These are phyloP conservation scores for Zelostemma sp. DNA, from an alignment of 1,140 invertebrate species.

Conservation along the genomic window DNA sequence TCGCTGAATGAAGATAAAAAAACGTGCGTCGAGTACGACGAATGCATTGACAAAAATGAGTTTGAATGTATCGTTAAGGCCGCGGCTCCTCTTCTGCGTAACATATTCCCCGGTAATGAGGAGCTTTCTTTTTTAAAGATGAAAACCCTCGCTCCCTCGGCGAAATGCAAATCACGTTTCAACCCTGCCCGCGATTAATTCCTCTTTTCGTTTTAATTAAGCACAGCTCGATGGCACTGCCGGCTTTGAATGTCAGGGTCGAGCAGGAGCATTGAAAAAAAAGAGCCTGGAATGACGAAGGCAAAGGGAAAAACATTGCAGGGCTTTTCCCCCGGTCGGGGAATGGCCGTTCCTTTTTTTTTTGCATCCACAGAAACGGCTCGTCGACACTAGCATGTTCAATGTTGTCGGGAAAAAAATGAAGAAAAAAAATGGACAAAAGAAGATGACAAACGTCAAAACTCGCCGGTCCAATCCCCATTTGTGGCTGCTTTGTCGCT, in stretches of 20 bases:
- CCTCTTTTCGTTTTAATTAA: conserved; percentile 50
- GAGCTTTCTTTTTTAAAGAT: not conserved
- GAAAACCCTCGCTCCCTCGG: conserved; percentile 5
- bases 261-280: conserved; percentile 33
- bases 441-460: conserved; percentile 8
- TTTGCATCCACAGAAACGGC: conserved; percentile 53
- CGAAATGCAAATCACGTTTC: conserved; percentile 34
- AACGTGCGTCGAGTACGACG: no score
- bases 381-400: no score
- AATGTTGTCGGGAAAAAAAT: no score
- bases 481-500: conserved; percentile 9
- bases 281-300: no score
- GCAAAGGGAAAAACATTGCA: conserved; percentile 31
- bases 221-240: conserved; percentile 9
- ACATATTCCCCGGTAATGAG: no score
- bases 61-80: no score
- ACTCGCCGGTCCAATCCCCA: conserved; percentile 8
- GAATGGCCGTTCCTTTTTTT: conserved; percentile 21
- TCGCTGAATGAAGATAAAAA: no score
- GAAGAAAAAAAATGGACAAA: conserved; percentile 7
- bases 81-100: no score
- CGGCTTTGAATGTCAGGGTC: conserved; percentile 51
- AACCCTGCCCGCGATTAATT: conserved; percentile 40
- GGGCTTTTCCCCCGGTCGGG: no score
- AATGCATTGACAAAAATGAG: no score